phyloP scores from a whole-genome alignment of 2,888 invertebrate genomes.

The Pimpla rufipes region DNA sequence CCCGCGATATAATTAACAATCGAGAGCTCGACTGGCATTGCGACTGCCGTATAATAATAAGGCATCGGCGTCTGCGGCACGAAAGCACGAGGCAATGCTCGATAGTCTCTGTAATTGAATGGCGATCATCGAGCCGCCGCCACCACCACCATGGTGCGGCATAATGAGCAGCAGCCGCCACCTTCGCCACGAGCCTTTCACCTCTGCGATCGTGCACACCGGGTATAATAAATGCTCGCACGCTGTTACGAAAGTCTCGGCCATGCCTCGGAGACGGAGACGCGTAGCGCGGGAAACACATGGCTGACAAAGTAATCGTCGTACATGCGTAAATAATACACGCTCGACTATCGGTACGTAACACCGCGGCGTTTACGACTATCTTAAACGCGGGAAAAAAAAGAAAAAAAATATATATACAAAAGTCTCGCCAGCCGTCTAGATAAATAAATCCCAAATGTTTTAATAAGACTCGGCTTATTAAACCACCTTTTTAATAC shows the following conservation, averaged over 20 bases:
- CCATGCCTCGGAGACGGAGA: neutral
- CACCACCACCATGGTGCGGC: neutral
- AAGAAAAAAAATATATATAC: too few species aligned
- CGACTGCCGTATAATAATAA: conserved; percentile 4
- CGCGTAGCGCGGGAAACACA: neutral
- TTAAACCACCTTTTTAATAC: neutral
- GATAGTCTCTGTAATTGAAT: conserved; percentile 53
- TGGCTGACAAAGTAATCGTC: neutral
- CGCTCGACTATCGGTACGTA: neutral
- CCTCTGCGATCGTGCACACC: conserved; percentile 43
- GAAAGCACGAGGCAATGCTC: neutral
- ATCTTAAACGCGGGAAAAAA: neutral
- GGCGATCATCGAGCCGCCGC: conserved; percentile 40
- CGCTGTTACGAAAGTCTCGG: conserved; percentile 28
- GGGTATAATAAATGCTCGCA: conserved; percentile 31
- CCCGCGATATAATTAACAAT: conserved; percentile 36
- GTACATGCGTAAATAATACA: neutral
- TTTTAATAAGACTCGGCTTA: neutral
- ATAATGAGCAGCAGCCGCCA: conserved; percentile 65
- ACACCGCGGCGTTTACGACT: neutral
- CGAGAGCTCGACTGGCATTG: conserved; percentile 19
- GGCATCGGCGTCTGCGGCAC: neutral
- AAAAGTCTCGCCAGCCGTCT: neutral
- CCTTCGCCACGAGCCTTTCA: conserved; percentile 68
- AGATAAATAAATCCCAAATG: neutral